Percentiles rank a stretch among this genome's conserved stretches.
These are phyloP conservation scores for Crematogaster levior DNA, from an alignment of 2,888 invertebrate genomes.

Conservation along the genomic window DNA sequence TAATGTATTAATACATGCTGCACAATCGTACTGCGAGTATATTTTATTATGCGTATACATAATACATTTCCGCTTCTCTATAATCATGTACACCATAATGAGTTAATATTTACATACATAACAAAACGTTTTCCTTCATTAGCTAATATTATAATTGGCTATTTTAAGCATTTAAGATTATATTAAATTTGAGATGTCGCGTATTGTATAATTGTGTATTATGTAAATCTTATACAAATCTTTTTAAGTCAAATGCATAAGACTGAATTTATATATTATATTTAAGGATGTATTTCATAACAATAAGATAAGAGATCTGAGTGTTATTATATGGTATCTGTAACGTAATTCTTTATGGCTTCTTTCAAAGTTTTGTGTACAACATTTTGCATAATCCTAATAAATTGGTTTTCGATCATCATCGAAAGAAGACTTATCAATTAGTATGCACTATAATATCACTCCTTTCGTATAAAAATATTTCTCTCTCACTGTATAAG, in stretches of 20 bases:
- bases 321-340: constrained; percentile 3
- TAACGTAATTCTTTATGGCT: not conserved
- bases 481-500: not conserved
- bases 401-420: not conserved
- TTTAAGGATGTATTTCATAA: not conserved
- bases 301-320: not conserved
- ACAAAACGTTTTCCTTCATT: not conserved
- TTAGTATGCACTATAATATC: not conserved
- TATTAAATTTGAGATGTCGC: not conserved
- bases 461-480: not conserved
- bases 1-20: not conserved
- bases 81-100: not conserved
- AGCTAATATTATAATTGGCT: not conserved
- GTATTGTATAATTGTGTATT: not conserved
- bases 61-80: not conserved
- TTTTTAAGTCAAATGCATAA: not conserved
- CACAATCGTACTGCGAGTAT: not conserved
- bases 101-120: constrained; percentile 16
- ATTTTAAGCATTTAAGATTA: not conserved
- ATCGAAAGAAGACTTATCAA: not conserved
- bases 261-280: not conserved
- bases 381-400: not conserved
- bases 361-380: constrained; percentile 7
- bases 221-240: not conserved
- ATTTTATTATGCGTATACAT: not conserved